Evolutionary conservation across 2,888 invertebrate species (phyloP).

Genomic region (Pilophorus perplexus): DNA sequence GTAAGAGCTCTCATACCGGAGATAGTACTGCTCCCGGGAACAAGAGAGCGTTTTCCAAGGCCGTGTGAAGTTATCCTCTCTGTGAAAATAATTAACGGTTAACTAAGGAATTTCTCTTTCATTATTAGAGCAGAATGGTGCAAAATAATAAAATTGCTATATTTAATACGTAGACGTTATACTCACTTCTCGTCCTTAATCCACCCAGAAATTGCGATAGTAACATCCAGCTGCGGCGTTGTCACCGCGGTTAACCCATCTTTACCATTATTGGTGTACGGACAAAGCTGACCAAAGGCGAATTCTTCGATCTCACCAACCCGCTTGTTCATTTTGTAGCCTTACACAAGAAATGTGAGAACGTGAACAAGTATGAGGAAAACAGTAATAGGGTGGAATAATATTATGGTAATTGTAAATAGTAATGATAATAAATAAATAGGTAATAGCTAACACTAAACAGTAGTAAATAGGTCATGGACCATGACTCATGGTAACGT

Average conservation of each 20-base stretch:
- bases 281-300: constrained; percentile 58
- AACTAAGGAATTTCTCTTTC: not conserved
- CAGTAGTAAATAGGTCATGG: too few relatives aligned
- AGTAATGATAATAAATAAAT: too few relatives aligned
- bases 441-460: too few relatives aligned
- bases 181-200: constrained; percentile 55
- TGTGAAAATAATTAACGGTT: constrained; percentile 28
- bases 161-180: too few relatives aligned
- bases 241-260: constrained; percentile 39
- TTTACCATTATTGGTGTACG: constrained; percentile 35
- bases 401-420: too few relatives aligned
- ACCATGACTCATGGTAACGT: too few relatives aligned
- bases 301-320: constrained; percentile 68
- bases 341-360: constrained; percentile 50
- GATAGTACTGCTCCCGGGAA: constrained; percentile 63
- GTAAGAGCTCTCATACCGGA: constrained; percentile 63
- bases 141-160: too few relatives aligned
- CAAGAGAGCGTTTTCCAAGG: constrained; percentile 61
- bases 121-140: not conserved
- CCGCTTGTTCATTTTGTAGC: constrained; percentile 67
- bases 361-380: not conserved
- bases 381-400: too few relatives aligned
- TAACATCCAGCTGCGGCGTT: constrained; percentile 57
- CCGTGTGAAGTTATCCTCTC: constrained; percentile 52
- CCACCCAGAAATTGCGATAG: constrained; percentile 66